phyloP scores from a whole-genome alignment of 2,888 invertebrate species.

The Ceriagrion tenellum region DNA sequence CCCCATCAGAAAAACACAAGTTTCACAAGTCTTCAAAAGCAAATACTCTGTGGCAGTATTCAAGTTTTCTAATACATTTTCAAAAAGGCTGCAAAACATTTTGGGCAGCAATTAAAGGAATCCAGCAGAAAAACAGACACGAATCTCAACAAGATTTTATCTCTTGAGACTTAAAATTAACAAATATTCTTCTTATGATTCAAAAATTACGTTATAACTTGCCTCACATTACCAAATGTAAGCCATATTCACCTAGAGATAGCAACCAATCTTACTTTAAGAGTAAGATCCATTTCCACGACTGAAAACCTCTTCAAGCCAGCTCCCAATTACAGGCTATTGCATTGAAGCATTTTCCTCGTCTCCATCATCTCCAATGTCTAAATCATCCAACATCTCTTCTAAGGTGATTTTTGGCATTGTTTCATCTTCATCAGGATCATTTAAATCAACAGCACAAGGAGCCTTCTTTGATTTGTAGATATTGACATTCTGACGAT shows the following conservation, averaged over 20 bases:
- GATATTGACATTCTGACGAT: slow-evolving; percentile 96
- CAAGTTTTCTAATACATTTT: not conserved
- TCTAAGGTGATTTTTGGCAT: slow-evolving; percentile 90
- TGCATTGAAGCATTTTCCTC: slow-evolving; percentile 77
- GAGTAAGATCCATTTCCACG: not conserved
- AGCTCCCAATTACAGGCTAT: not conserved
- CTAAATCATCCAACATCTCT: slow-evolving; percentile 96
- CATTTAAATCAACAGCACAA: slow-evolving; percentile 81
- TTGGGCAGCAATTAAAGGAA: not conserved
- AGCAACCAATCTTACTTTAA: not conserved
- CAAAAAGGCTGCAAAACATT: not conserved
- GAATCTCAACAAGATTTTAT: not conserved
- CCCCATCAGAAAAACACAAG: not conserved
- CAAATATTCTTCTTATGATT: not conserved
- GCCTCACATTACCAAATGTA: not conserved
- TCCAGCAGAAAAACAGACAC: not conserved
- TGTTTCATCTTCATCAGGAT: slow-evolving; percentile 79
- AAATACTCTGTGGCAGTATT: not conserved
- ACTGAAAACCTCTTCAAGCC: not conserved
- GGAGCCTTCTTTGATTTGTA: slow-evolving; percentile 82
- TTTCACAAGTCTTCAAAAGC: not conserved
- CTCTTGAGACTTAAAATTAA: not conserved
- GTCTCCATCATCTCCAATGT: slow-evolving; percentile 90
- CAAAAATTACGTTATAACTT: not conserved
- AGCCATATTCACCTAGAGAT: not conserved